Evolutionary conservation across 2,888 invertebrate species (phyloP), one percentile per base, ranked within the genome.

Genomic region (Stegophylla sp.): DNA sequence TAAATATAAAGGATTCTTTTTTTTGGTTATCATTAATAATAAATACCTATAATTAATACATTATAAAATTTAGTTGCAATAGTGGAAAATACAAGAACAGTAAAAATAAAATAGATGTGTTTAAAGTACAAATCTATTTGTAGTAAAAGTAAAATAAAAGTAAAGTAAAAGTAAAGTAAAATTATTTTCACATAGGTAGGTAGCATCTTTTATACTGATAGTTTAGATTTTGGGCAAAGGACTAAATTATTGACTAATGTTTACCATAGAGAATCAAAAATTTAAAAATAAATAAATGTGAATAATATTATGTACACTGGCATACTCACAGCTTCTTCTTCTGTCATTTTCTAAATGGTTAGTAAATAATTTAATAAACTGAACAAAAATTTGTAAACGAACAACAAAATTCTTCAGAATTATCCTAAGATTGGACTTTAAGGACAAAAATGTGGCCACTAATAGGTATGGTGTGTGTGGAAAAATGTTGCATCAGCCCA

Each of bases 251-350:
- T n/a, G n/a, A n/a, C n/a, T 67, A 41, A 71, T 4, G 0, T 56
- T 51, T 51, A 17, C 56, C 41, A 56, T 17, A 41, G 23, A 56
- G 5, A 71, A 56, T 15, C 1, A 23, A 3, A 71, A 20, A 56
- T 26, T 17, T 20, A 56, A 53, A 17, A 7, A n/a, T 41, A 72
- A 72, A 34, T 20, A 20, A 41, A 20, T 17, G 0, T n/a, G n/a
- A 12, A 26, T 41, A 41, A 72, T 82, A 56, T 61, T 72, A 66
- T 61, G 53, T 61, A 23, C 9, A 23, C 53, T 20, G 66, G 64
- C 1, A 71, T 82, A 87, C 88, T 85, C 87, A 89, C 89, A 85
- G 88, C 87, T 84, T 89, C 89, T 85, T 89, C 89, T 85, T 89
- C 89, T 26, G 88, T 87, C 89, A 89, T 89, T 85, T 85, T n/a